Evolutionary conservation across 2,888 invertebrate genomes (phyloP).

Genomic region (Drosophila fungiperda): DNA sequence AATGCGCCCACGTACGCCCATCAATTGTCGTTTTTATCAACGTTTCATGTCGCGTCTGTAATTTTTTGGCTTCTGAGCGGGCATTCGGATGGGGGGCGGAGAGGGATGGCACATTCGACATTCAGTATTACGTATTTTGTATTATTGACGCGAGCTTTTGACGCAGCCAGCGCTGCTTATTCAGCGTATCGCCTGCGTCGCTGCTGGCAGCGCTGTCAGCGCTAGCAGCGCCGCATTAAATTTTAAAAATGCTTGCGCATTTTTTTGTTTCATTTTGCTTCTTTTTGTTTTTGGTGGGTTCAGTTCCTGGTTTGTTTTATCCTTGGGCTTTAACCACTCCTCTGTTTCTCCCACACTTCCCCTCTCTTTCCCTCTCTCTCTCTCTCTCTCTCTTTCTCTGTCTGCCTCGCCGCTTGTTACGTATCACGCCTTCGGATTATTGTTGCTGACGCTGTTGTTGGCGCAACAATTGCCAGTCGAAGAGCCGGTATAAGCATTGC

Average conservation of each 20-base stretch:
- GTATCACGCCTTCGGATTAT: slow-evolving; percentile 48
- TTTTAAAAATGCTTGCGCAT: slow-evolving; percentile 68
- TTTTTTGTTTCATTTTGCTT: slow-evolving; percentile 28
- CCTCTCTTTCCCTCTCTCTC: neutral
- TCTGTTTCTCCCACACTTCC: neutral
- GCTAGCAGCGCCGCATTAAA: slow-evolving; percentile 67
- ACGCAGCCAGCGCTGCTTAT: slow-evolving; percentile 50
- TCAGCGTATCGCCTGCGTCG: slow-evolving; percentile 58
- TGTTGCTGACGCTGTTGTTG: slow-evolving; percentile 38
- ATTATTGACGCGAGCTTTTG: slow-evolving; percentile 50
- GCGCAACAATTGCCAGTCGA: slow-evolving; percentile 66
- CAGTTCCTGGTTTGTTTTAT: slow-evolving; percentile 8
- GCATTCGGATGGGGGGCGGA: neutral
- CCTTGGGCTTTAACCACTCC: slow-evolving; percentile 4
- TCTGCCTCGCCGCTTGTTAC: slow-evolving; percentile 28
- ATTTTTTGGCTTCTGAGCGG: slow-evolving; percentile 53
- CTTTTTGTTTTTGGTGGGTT: slow-evolving; percentile 7
- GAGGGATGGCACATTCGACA: slow-evolving; percentile 19
- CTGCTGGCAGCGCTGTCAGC: slow-evolving; percentile 33
- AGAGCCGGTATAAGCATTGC: slow-evolving; percentile 27
- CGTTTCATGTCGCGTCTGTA: slow-evolving; percentile 70
- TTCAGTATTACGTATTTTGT: slow-evolving; percentile 42
- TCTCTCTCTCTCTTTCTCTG: neutral
- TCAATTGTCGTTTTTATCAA: slow-evolving; percentile 80
- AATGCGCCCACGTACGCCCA: slow-evolving; percentile 76